Conservation (phyloP, 2,888 invertebrate species). For the Phalangium opilio region DNA sequence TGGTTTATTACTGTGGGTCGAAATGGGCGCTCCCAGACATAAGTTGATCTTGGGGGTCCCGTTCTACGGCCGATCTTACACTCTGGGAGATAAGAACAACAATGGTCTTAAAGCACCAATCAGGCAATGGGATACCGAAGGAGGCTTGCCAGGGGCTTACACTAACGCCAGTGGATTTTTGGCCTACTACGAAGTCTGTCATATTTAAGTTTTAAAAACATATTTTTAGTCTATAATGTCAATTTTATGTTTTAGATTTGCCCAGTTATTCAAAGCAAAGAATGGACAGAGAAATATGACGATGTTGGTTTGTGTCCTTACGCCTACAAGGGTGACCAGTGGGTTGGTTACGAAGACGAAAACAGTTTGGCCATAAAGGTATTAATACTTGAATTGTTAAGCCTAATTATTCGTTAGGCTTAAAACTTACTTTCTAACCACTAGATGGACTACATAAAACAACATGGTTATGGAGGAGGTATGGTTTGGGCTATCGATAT, state of each 20-base stretch:
- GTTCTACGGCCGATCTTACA: conserved; percentile 24
- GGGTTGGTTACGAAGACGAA: conserved; percentile 20
- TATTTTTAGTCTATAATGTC: not conserved
- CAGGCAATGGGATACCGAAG: conserved; percentile 8
- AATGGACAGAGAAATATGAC: conserved; percentile 16
- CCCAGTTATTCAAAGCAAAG: conserved; percentile 2
- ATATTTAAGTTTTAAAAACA: conserved; percentile 4
- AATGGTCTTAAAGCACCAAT: conserved; percentile 16
- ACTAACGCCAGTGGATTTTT: conserved; percentile 20
- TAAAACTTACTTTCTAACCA: too few species aligned
- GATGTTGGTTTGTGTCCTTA: conserved; percentile 22
- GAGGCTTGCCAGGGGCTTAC: conserved; percentile 19
- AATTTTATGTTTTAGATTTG: conserved; percentile 8
- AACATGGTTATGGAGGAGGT: conserved; percentile 21
- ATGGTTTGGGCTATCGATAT: conserved; percentile 21
- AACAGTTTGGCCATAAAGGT: conserved; percentile 14
- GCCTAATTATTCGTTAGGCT: too few species aligned
- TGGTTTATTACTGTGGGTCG: conserved; percentile 18
- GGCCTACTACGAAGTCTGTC: conserved; percentile 21
- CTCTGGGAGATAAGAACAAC: conserved; percentile 13
- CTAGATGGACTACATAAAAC: conserved; percentile 25
- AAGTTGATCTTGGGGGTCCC: conserved; percentile 25
- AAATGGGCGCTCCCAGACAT: conserved; percentile 18
- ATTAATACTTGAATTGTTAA: too few species aligned
- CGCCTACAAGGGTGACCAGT: conserved; percentile 17